phyloP scores from a whole-genome alignment of 2,888 invertebrate species.

The Drosophila engyochracea region DNA sequence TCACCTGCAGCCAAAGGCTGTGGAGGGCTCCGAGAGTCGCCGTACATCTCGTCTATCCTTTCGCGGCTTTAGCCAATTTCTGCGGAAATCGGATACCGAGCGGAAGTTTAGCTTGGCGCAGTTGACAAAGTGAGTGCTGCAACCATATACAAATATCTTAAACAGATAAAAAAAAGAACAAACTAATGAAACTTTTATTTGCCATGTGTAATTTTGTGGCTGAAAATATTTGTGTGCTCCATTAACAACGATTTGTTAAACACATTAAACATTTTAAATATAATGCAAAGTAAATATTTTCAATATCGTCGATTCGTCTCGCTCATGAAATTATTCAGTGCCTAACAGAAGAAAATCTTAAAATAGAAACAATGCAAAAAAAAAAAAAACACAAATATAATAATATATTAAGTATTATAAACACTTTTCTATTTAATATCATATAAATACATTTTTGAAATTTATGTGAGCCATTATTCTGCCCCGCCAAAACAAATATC shows the following conservation, averaged over 20 bases:
- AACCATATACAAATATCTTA: background rate
- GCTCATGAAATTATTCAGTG: background rate
- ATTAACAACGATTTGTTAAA: slow-evolving; percentile 4
- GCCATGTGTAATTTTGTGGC: background rate
- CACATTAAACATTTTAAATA: background rate
- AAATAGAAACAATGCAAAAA: background rate
- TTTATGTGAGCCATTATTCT: background rate
- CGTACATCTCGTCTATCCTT: slow-evolving; percentile 79
- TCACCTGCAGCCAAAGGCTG: slow-evolving; percentile 65
- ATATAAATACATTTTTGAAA: background rate
- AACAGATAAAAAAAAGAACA: background rate
- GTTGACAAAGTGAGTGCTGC: slow-evolving; percentile 82
- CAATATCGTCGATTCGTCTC: background rate
- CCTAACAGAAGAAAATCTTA: background rate
- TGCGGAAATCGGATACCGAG: slow-evolving; percentile 77
- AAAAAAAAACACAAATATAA: background rate
- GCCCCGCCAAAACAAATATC: background rate
- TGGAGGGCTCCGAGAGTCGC: slow-evolving; percentile 53
- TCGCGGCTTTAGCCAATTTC: slow-evolving; percentile 80
- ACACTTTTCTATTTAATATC: background rate
- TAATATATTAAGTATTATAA: background rate
- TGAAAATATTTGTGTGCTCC: background rate
- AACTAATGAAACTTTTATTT: slow-evolving; percentile 1
- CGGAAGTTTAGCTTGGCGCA: slow-evolving; percentile 85
- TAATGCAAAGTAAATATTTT: background rate